A percentile compares a stretch with the other conserved stretches of the same genome.
phyloP scores from a whole-genome alignment of 2,888 invertebrate species.

The Eilema depressum region DNA sequence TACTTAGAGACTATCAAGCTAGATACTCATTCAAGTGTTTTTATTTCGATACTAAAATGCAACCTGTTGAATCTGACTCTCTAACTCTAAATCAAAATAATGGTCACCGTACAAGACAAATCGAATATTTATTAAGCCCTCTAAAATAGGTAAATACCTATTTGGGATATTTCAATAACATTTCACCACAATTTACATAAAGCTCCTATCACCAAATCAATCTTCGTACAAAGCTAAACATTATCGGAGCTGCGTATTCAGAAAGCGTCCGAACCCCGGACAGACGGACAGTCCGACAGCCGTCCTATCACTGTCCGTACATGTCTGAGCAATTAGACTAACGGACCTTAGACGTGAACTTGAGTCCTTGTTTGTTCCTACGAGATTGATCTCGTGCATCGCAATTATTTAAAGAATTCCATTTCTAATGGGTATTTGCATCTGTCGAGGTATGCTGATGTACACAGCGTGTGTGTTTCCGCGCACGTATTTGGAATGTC shows the following conservation, averaged over 20 bases:
- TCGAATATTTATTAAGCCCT: not conserved
- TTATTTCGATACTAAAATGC: not conserved
- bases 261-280: slow-evolving; percentile 60
- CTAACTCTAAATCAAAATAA: not conserved
- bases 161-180: slow-evolving; percentile 12
- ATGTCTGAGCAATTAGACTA: slow-evolving; percentile 76
- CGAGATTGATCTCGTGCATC: slow-evolving; percentile 50
- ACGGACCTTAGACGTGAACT: slow-evolving; percentile 64
- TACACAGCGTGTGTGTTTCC: slow-evolving; percentile 5
- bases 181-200: slow-evolving; percentile 49
- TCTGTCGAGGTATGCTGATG: slow-evolving; percentile 15
- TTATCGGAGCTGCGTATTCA: slow-evolving; percentile 69
- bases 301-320: slow-evolving; percentile 71
- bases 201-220: slow-evolving; percentile 64
- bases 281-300: slow-evolving; percentile 54
- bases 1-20: not conserved
- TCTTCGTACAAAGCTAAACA: slow-evolving; percentile 59
- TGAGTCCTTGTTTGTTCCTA: slow-evolving; percentile 54
- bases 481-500: not conserved
- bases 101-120: not conserved
- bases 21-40: not conserved
- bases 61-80: not conserved
- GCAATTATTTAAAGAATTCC: slow-evolving; percentile 50
- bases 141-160: not conserved
- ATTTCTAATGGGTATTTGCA: slow-evolving; percentile 32